These are phyloP conservation scores for Ataeniobius toweri DNA, from an alignment of 2,797 vertebrate genomes.

Conservation along the genomic window DNA sequence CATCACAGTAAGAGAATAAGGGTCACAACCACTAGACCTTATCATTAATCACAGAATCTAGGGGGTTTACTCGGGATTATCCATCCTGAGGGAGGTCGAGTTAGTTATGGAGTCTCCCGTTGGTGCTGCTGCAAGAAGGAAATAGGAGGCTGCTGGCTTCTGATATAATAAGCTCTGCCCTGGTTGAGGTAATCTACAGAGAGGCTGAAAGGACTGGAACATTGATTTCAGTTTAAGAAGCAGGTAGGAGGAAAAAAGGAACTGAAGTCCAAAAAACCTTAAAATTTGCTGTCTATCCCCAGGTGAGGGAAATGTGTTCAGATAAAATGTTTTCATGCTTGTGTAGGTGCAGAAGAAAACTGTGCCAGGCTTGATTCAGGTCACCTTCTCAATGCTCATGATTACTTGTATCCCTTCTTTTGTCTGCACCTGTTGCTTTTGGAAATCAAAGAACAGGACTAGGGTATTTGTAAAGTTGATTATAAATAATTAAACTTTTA, in stretches of 20 bases:
- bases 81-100: slow-evolving; percentile 51
- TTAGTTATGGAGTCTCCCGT: slow-evolving; percentile 53
- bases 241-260: slow-evolving; percentile 63
- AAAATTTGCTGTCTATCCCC: slow-evolving; percentile 51
- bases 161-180: slow-evolving; percentile 64
- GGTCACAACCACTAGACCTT: slow-evolving; percentile 69
- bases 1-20: slow-evolving; percentile 68
- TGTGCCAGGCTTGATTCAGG: slow-evolving; percentile 30
- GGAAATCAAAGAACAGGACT: neutral
- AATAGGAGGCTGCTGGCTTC: slow-evolving; percentile 66
- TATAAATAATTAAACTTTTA: slow-evolving; percentile 22
- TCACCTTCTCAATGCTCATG: slow-evolving; percentile 14
- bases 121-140: slow-evolving; percentile 59
- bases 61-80: slow-evolving; percentile 72
- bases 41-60: slow-evolving; percentile 77
- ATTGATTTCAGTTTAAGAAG: slow-evolving; percentile 73
- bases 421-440: slow-evolving; percentile 16
- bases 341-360: slow-evolving; percentile 31
- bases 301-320: slow-evolving; percentile 48
- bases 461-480: neutral
- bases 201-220: slow-evolving; percentile 67
- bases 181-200: slow-evolving; percentile 59
- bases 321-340: slow-evolving; percentile 44
- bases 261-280: slow-evolving; percentile 48
- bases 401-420: slow-evolving; percentile 16